Conservation (phyloP, 1,140 invertebrate species). For the Hycleus phaleratus region DNA sequence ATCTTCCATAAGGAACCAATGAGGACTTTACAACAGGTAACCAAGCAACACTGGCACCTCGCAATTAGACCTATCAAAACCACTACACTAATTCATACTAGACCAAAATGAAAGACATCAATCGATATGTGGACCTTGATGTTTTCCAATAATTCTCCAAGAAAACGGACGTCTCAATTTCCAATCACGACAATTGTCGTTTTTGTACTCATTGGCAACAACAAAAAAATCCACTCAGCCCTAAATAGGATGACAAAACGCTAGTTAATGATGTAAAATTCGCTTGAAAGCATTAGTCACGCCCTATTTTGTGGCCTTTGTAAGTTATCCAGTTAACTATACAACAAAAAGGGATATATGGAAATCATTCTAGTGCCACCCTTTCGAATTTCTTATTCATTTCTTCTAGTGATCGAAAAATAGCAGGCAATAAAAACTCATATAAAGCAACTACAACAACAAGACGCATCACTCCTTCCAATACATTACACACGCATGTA, state of each 20-base stretch:
- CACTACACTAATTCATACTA: background rate
- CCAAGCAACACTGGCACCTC: conserved; percentile 12
- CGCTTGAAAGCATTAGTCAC: conserved; percentile 3
- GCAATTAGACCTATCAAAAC: conserved; percentile 9
- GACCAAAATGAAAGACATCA: background rate
- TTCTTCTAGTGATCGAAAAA: too few species aligned
- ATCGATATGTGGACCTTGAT: background rate
- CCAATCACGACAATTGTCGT: background rate
- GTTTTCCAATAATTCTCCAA: background rate
- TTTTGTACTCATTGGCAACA: too few species aligned
- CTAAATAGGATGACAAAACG: too few species aligned
- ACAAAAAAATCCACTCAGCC: too few species aligned
- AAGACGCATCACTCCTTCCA: too few species aligned
- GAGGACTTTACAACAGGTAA: conserved; percentile 8
- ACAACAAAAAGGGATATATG: too few species aligned
- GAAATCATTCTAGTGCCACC: too few species aligned
- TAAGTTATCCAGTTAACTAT: conserved; percentile 1
- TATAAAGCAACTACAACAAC: too few species aligned
- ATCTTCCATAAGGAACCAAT: conserved; percentile 9
- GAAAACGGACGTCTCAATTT: background rate
- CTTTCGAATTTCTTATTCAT: too few species aligned
- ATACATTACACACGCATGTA: background rate
- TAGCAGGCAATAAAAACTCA: too few species aligned
- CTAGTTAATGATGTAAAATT: conserved; percentile 5
- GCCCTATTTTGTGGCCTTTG: conserved; percentile 5